Conservation (phyloP, 2,797 vertebrate genomes). For the Phylloscopus collybita region DNA sequence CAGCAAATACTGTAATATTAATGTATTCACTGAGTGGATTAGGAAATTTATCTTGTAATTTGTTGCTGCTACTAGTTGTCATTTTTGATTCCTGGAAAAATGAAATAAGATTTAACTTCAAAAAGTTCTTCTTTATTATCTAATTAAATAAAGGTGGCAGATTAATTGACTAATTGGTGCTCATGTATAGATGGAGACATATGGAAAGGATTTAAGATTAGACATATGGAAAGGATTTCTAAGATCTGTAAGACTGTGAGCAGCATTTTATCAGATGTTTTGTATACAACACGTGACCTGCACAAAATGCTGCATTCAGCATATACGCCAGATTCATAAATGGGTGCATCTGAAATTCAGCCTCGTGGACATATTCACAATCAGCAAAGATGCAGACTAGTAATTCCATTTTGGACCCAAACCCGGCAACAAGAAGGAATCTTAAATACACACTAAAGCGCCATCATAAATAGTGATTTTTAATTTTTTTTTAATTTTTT, state of each 20-base stretch:
- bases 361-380: slow-evolving; percentile 32
- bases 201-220: slow-evolving; percentile 70
- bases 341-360: slow-evolving; percentile 54
- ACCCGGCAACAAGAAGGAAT: neutral
- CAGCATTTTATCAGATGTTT: slow-evolving; percentile 72
- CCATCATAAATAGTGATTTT: neutral
- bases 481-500: neutral
- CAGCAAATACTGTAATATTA: slow-evolving; percentile 70
- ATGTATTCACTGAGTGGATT: slow-evolving; percentile 64
- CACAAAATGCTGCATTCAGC: slow-evolving; percentile 69
- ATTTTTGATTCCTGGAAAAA: slow-evolving; percentile 58
- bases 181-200: slow-evolving; percentile 44
- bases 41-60: slow-evolving; percentile 71
- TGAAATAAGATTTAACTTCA: slow-evolving; percentile 62
- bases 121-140: slow-evolving; percentile 66
- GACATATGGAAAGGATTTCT: slow-evolving; percentile 73
- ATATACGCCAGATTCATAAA: slow-evolving; percentile 65
- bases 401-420: slow-evolving; percentile 38
- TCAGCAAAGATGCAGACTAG: slow-evolving; percentile 19
- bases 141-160: slow-evolving; percentile 71
- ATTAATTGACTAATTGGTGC: slow-evolving; percentile 63
- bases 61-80: slow-evolving; percentile 62
- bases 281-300: slow-evolving; percentile 66
- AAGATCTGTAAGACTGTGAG: slow-evolving; percentile 71
- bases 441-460: neutral